Evolutionary conservation across 2,888 invertebrate genomes (phyloP).

Genomic region (Sesamia inferens): DNA sequence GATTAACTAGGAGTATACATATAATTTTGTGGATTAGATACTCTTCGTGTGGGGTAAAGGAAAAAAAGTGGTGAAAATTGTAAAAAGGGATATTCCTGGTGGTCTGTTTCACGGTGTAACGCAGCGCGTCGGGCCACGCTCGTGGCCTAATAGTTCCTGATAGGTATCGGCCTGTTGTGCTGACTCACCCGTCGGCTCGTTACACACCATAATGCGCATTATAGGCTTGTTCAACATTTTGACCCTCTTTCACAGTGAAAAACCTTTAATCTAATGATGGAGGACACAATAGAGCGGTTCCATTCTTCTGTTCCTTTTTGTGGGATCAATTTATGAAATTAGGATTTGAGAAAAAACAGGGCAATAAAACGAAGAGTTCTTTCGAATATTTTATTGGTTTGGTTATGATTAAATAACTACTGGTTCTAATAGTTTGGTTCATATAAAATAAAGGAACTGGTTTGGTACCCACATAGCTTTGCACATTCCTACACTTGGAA

Average conservation of each 20-base stretch:
- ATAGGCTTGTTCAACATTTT: constrained; percentile 66
- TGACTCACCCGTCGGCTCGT: constrained; percentile 81
- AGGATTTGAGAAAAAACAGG: constrained; percentile 25
- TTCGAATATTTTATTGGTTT: constrained; percentile 27
- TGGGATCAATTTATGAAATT: constrained; percentile 55
- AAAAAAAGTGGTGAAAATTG: constrained; percentile 73
- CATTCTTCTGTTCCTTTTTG: constrained; percentile 56
- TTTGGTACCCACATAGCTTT: neutral
- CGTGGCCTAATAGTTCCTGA: constrained; percentile 86
- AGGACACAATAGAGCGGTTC: constrained; percentile 59
- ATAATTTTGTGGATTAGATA: constrained; percentile 26
- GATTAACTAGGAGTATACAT: neutral
- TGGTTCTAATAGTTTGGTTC: constrained; percentile 9
- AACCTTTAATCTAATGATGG: constrained; percentile 65
- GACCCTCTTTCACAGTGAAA: constrained; percentile 57
- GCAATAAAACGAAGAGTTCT: constrained; percentile 29
- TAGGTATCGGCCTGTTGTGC: constrained; percentile 79
- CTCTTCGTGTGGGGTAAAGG: constrained; percentile 82
- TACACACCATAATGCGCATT: constrained; percentile 68
- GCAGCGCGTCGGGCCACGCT: constrained; percentile 80
- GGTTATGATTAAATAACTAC: neutral
- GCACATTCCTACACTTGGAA: neutral
- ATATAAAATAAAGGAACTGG: constrained; percentile 2
- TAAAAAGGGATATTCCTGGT: constrained; percentile 83
- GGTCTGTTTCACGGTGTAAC: constrained; percentile 88